These are phyloP conservation scores for Charina bottae DNA, from an alignment of 2,113 vertebrate genomes.

Conservation along the genomic window DNA sequence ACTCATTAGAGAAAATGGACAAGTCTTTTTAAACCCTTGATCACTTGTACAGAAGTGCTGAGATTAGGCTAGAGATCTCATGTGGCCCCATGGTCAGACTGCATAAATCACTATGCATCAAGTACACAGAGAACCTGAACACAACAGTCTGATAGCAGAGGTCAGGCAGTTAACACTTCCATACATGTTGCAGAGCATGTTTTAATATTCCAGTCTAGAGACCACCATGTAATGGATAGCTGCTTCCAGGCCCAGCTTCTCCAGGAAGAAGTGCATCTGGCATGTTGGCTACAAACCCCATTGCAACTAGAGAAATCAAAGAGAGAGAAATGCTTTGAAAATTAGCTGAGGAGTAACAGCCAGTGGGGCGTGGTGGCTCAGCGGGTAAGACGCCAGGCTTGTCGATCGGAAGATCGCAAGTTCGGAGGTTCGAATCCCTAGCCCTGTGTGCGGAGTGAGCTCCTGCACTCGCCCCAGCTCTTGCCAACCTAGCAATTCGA, in stretches of 20 bases:
- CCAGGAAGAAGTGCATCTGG: not conserved
- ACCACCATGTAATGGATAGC: not conserved
- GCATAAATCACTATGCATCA: not conserved
- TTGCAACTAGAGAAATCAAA: not conserved
- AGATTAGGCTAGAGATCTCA: no score
- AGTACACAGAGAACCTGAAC: not conserved
- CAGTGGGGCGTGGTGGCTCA: no score
- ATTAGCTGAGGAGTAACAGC: slow-evolving; percentile 5
- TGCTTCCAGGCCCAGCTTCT: not conserved
- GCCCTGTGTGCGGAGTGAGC: no score
- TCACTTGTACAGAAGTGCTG: no score
- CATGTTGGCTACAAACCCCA: not conserved
- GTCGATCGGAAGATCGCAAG: no score
- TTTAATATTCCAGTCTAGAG: not conserved
- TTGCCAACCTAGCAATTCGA: no score
- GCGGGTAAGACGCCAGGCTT: no score
- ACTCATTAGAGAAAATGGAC: no score
- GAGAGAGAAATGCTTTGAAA: not conserved
- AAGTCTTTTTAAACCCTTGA: no score
- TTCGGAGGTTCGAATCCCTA: no score
- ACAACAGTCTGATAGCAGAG: not conserved
- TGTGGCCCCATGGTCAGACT: no score
- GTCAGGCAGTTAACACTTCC: not conserved
- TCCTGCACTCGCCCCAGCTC: no score
- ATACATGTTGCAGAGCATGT: not conserved